phyloP scores from a whole-genome alignment of 2,113 vertebrate genomes.

The Struthio camelus region DNA sequence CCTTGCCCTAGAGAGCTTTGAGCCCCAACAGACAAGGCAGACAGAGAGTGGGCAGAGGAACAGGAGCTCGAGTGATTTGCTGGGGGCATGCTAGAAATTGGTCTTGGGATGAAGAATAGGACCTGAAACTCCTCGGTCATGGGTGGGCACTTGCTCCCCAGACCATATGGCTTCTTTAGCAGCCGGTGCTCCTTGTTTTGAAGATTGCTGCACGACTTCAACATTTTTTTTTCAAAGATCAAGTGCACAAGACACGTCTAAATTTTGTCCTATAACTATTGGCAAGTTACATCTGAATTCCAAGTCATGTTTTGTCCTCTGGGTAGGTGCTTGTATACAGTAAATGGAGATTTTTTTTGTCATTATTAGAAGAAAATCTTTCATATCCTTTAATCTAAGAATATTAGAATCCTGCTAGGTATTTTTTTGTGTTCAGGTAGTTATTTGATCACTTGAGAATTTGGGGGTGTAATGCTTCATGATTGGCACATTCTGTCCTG shows the following conservation, averaged over 20 bases:
- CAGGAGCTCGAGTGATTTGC: not conserved
- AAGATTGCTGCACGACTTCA: not conserved
- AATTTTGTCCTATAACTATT: not conserved
- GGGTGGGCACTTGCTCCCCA: not conserved
- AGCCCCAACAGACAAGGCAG: not conserved
- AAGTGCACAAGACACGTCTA: not conserved
- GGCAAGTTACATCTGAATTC: not conserved
- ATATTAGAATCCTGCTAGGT: not conserved
- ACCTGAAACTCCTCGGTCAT: rapidly evolving
- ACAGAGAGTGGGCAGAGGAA: not conserved
- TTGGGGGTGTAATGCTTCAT: not conserved
- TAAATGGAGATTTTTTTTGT: not conserved
- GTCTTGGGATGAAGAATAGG: not conserved
- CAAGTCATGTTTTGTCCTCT: not conserved
- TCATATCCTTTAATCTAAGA: not conserved
- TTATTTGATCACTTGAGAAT: not conserved
- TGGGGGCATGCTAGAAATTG: not conserved
- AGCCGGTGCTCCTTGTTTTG: not conserved
- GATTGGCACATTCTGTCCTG: not conserved
- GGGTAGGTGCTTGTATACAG: not conserved
- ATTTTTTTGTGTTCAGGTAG: not conserved
- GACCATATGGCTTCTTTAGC: not conserved
- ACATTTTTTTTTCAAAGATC: not conserved
- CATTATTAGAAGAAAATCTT: not conserved
- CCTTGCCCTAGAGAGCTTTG: not conserved